Percentiles rank a stretch among this genome's conserved stretches.
These are phyloP conservation scores for Adelphocoris suturalis DNA, from an alignment of 2,888 invertebrate species.

Conservation along the genomic window DNA sequence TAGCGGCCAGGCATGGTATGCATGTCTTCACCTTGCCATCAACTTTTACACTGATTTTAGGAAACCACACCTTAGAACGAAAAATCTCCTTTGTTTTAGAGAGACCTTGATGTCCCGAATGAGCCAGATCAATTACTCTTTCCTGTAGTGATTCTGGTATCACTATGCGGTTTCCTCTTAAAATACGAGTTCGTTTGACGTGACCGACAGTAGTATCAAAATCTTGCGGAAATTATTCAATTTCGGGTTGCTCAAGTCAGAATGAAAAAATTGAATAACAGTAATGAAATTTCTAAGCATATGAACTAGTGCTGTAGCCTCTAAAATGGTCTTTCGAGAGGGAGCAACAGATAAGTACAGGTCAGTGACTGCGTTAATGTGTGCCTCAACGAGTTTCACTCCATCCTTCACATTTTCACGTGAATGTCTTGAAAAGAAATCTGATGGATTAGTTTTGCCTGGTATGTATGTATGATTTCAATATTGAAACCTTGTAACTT, in stretches of 20 bases:
- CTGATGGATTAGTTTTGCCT: conserved; percentile 46
- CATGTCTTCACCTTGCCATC: not conserved
- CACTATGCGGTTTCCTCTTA: conserved; percentile 38
- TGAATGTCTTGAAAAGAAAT: conserved; percentile 17
- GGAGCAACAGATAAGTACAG: not conserved
- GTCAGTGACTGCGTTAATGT: conserved; percentile 2
- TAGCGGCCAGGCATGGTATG: not conserved
- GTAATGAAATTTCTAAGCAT: no score
- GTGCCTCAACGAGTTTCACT: not conserved
- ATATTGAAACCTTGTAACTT: conserved; percentile 41
- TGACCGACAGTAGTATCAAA: not conserved
- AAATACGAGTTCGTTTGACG: not conserved
- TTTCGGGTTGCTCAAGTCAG: no score
- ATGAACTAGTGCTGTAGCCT: no score
- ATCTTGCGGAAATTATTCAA: not conserved
- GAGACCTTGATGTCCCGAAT: conserved; percentile 45
- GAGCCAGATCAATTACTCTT: conserved; percentile 19
- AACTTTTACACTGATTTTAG: not conserved
- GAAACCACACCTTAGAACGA: conserved; percentile 43
- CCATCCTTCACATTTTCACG: not conserved
- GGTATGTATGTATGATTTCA: conserved; percentile 28
- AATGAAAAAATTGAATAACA: not conserved
- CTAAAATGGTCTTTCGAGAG: not conserved
- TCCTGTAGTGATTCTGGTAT: not conserved
- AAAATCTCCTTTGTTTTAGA: conserved; percentile 48